Evolutionary conservation across 2,113 vertebrate genomes (phyloP).

Genomic region (Catharus fuscescens): DNA sequence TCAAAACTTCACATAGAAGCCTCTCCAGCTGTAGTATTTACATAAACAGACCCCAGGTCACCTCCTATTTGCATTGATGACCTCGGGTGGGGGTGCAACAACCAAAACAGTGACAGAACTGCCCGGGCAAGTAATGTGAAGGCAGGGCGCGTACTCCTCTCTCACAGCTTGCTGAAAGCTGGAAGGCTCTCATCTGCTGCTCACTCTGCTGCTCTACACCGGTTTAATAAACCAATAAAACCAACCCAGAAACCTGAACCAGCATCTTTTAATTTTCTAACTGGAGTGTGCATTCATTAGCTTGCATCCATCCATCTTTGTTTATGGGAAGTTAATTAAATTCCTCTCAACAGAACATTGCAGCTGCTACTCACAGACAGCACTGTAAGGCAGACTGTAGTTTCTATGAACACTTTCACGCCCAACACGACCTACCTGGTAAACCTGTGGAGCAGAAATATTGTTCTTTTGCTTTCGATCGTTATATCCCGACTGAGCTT

Average conservation of each 20-base stretch:
- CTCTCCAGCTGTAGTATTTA: neutral
- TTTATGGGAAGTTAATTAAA: neutral
- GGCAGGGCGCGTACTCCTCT: neutral
- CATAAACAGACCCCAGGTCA: neutral
- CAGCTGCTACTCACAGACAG: neutral
- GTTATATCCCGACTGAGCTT: slow-evolving; percentile 96
- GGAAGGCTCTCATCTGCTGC: neutral
- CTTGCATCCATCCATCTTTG: neutral
- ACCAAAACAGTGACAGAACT: neutral
- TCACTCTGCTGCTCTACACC: neutral
- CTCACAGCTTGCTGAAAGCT: neutral
- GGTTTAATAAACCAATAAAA: neutral
- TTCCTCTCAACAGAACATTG: neutral
- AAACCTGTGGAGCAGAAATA: slow-evolving; percentile 94
- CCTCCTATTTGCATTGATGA: neutral
- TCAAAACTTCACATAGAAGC: neutral
- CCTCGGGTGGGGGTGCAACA: neutral
- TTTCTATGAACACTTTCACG: neutral
- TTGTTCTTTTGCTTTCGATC: slow-evolving; percentile 96
- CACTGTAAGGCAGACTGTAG: neutral
- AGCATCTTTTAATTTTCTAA: neutral
- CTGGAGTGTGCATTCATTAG: neutral
- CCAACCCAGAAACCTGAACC: neutral
- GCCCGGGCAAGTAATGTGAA: neutral
- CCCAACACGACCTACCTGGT: slow-evolving; percentile 78